These are phyloP conservation scores for Cyclophora albipunctata DNA, from an alignment of 2,888 invertebrate species.

Conservation along the genomic window DNA sequence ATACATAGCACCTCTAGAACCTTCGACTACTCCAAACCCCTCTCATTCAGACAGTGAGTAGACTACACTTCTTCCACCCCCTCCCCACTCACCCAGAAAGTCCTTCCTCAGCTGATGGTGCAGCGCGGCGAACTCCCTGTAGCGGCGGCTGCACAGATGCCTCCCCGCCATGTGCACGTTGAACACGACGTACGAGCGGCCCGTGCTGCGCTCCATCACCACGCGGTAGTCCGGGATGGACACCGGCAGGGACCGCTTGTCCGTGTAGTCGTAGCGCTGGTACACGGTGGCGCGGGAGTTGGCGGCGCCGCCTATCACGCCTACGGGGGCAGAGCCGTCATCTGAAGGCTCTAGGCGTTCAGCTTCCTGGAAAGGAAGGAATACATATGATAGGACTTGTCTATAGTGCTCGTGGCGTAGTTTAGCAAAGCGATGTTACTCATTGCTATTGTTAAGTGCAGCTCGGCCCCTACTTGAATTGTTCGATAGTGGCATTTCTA, in stretches of 20 bases:
- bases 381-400: constrained; percentile 1
- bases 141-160: constrained; percentile 96
- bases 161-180: constrained; percentile 99
- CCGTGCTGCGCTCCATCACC: constrained; percentile 85
- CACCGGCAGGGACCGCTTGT: constrained; percentile 91
- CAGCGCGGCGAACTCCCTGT: constrained; percentile 94
- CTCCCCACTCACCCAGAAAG: constrained; percentile 79
- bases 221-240: constrained; percentile 91
- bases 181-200: constrained; percentile 94
- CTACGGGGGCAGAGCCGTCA: constrained; percentile 74
- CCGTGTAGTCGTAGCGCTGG: constrained; percentile 91
- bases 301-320: constrained; percentile 64
- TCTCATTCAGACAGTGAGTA: too few species aligned
- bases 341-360: constrained; percentile 89
- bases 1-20: too few species aligned
- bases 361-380: constrained; percentile 77
- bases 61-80: too few species aligned
- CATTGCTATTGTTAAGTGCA: too few species aligned
- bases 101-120: constrained; percentile 93
- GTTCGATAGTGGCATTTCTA: too few species aligned
- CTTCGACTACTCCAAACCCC: too few species aligned
- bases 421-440: too few species aligned
- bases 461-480: too few species aligned
- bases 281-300: constrained; percentile 62
- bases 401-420: neutral